Evolutionary conservation across 1,140 invertebrate genomes (phyloP).

Genomic region (Brachionus rotundiformis): DNA sequence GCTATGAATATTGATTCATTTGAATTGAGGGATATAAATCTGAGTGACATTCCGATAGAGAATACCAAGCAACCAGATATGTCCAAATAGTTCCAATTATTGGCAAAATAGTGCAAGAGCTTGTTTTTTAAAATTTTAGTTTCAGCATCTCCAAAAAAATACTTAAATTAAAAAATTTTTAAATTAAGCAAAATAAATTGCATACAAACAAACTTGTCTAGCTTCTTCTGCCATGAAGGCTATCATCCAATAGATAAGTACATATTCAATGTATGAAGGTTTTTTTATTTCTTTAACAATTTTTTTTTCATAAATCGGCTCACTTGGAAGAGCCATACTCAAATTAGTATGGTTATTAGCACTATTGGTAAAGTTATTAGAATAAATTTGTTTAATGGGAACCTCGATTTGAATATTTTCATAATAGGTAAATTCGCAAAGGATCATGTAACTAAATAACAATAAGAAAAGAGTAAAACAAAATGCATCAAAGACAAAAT

Average conservation of each 20-base stretch:
- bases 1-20: conserved; percentile 26
- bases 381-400: background rate
- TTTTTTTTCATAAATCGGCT: conserved; percentile 18
- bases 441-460: conserved; percentile 49
- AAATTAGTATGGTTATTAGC: background rate
- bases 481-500: conserved; percentile 48
- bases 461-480: conserved; percentile 37
- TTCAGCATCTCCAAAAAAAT: conserved; percentile 51
- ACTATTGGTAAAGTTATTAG: background rate
- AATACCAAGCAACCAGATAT: conserved; percentile 46
- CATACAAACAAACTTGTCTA: conserved; percentile 52
- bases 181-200: background rate
- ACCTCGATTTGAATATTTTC: conserved; percentile 14
- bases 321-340: background rate
- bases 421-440: conserved; percentile 45
- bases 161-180: conserved; percentile 14
- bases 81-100: conserved; percentile 52
- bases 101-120: conserved; percentile 41
- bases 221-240: conserved; percentile 54
- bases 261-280: conserved; percentile 42
- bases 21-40: conserved; percentile 49
- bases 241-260: conserved; percentile 52
- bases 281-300: conserved; percentile 5
- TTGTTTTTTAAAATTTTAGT: conserved; percentile 50
- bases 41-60: conserved; percentile 40